A percentile compares a stretch with the other conserved stretches of the same genome.
These are phyloP conservation scores for Drosophila multiciliata DNA, from an alignment of 2,888 invertebrate genomes.

Conservation along the genomic window DNA sequence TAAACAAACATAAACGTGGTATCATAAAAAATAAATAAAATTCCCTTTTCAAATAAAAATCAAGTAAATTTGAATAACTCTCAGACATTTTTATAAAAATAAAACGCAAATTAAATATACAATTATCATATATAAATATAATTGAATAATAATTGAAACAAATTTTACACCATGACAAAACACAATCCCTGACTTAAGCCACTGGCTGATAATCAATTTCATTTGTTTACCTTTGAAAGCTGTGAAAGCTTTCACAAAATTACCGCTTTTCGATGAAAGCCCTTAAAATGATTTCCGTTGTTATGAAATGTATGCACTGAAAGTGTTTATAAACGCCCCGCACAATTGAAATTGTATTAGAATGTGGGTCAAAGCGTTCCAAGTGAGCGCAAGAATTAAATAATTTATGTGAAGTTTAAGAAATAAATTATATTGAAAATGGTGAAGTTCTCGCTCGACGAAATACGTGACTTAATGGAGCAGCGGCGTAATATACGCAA, in stretches of 20 bases:
- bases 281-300: constrained; percentile 4
- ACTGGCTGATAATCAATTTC: constrained; percentile 27
- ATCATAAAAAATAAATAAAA: not conserved
- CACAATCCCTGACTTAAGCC: not conserved
- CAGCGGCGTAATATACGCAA: constrained; percentile 99
- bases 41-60: not conserved
- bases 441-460: constrained; percentile 46
- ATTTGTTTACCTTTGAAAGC: not conserved
- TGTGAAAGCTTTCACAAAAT: constrained; percentile 19
- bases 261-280: constrained; percentile 19
- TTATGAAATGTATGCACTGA: constrained; percentile 31
- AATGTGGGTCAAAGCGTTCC: constrained; percentile 1
- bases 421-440: constrained; percentile 15
- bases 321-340: constrained; percentile 25
- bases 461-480: constrained; percentile 99
- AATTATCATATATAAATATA: too few relatives aligned
- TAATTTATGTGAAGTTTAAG: constrained; percentile 1
- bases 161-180: not conserved
- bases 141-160: not conserved
- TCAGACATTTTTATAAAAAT: not conserved
- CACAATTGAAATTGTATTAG: not conserved
- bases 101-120: not conserved
- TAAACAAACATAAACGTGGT: not conserved
- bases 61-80: not conserved
- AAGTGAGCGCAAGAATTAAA: constrained; percentile 13